These are phyloP conservation scores for Harpegnathos saltator DNA, from an alignment of 1,140 invertebrate genomes.

Conservation along the genomic window DNA sequence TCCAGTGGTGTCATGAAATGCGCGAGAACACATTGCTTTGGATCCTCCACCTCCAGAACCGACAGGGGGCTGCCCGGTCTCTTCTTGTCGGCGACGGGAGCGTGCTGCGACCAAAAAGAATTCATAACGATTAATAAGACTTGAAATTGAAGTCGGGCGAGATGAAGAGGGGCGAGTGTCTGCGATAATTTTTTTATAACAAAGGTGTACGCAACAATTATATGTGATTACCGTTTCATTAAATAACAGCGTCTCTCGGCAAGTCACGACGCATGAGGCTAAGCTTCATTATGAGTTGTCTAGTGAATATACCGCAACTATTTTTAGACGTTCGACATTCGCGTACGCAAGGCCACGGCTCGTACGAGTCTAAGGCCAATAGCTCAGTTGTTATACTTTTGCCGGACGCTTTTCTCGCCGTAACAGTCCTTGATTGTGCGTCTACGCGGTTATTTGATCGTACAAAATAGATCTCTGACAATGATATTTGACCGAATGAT, in stretches of 20 bases:
- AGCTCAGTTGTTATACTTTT: conserved; percentile 62
- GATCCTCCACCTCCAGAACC: conserved; percentile 94
- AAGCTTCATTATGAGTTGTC: neutral
- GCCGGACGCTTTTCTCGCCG: conserved; percentile 11
- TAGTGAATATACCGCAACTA: conserved; percentile 26
- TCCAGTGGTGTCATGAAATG: conserved; percentile 95
- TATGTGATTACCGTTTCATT: neutral
- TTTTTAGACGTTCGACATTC: conserved; percentile 44
- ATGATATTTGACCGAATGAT: too few relatives aligned
- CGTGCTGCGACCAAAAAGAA: conserved; percentile 76
- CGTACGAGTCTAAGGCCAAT: conserved; percentile 44
- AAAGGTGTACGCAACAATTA: too few relatives aligned
- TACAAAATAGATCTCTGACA: too few relatives aligned
- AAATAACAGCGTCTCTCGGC: neutral
- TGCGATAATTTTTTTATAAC: too few relatives aligned
- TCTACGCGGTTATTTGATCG: neutral
- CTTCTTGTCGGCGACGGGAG: conserved; percentile 87
- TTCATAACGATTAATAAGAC: neutral
- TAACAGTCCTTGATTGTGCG: neutral
- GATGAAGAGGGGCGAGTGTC: too few relatives aligned
- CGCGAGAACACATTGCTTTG: conserved; percentile 93
- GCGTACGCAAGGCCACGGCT: conserved; percentile 55
- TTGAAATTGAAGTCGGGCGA: conserved; percentile 15
- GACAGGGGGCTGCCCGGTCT: conserved; percentile 89
- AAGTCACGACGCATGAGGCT: neutral